Conservation (phyloP, 2,113 vertebrate species). For the Lynx canadensis region DNA sequence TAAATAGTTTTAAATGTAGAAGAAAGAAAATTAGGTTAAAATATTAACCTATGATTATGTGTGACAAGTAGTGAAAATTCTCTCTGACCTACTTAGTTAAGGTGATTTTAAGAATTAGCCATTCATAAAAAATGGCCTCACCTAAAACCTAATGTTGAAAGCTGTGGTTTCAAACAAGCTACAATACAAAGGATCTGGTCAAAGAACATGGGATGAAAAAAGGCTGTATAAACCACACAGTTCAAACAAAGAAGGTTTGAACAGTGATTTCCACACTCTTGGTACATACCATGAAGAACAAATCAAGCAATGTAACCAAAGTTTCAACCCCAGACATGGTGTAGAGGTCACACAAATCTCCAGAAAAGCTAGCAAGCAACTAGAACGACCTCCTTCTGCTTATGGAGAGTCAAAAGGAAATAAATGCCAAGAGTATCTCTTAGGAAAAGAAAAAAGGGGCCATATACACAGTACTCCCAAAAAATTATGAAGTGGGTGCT, state of each 20-base stretch:
- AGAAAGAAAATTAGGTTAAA: slow-evolving; percentile 25
- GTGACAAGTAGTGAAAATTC: not conserved
- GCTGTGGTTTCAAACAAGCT: slow-evolving; percentile 20
- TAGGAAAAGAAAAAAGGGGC: not conserved
- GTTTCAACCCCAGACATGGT: not conserved
- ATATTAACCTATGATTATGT: slow-evolving; percentile 20
- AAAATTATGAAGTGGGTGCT: not conserved
- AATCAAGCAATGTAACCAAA: slow-evolving; percentile 63
- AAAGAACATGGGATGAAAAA: slow-evolving; percentile 5
- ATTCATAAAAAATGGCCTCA: slow-evolving; percentile 36
- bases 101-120: not conserved
- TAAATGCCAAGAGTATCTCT: slow-evolving; percentile 19
- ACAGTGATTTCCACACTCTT: not conserved
- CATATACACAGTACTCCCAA: not conserved
- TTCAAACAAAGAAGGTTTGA: not conserved
- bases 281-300: slow-evolving; percentile 25
- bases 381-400: slow-evolving; percentile 49
- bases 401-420: not conserved
- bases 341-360: not conserved
- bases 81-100: slow-evolving; percentile 30
- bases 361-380: slow-evolving; percentile 35
- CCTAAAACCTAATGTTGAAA: slow-evolving; percentile 49
- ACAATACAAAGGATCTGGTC: slow-evolving; percentile 2
- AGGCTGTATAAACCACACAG: not conserved
- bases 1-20: slow-evolving; percentile 30